phyloP scores from a whole-genome alignment of 2,113 vertebrate species.

The Maylandia zebra region DNA sequence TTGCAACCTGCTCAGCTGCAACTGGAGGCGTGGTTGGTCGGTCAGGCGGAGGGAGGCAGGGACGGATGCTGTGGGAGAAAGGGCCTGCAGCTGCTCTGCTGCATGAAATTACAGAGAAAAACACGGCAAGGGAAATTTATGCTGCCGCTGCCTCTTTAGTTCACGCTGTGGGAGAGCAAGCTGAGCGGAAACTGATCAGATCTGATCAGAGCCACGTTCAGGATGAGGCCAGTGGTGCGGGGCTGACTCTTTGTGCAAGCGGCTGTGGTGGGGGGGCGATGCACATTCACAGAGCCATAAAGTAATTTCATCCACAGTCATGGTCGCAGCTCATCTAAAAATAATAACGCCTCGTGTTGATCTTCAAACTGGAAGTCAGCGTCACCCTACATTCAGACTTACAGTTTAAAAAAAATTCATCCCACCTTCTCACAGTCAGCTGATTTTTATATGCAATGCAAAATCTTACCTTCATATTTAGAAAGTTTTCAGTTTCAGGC shows the following conservation, averaged over 20 bases:
- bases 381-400: background rate
- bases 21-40: background rate
- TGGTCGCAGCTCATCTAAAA: slow-evolving; percentile 37
- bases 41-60: background rate
- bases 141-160: slow-evolving; percentile 44
- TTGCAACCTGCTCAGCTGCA: background rate
- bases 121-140: slow-evolving; percentile 25
- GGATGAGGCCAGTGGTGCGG: slow-evolving; percentile 40
- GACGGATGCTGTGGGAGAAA: background rate
- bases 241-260: background rate
- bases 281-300: slow-evolving; percentile 38
- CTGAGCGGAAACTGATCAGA: slow-evolving; percentile 60
- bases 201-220: slow-evolving; percentile 51
- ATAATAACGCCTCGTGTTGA: slow-evolving; percentile 29
- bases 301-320: slow-evolving; percentile 44
- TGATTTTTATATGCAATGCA: background rate
- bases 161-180: slow-evolving; percentile 41
- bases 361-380: slow-evolving; percentile 3
- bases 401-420: background rate
- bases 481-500: background rate
- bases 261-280: background rate
- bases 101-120: slow-evolving; percentile 35
- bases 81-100: slow-evolving; percentile 31
- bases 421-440: background rate
- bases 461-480: background rate